A percentile compares a stretch with the other conserved stretches of the same genome.
Conservation (phyloP, 2,797 vertebrate genomes). For the Aulostomus chinensis region DNA sequence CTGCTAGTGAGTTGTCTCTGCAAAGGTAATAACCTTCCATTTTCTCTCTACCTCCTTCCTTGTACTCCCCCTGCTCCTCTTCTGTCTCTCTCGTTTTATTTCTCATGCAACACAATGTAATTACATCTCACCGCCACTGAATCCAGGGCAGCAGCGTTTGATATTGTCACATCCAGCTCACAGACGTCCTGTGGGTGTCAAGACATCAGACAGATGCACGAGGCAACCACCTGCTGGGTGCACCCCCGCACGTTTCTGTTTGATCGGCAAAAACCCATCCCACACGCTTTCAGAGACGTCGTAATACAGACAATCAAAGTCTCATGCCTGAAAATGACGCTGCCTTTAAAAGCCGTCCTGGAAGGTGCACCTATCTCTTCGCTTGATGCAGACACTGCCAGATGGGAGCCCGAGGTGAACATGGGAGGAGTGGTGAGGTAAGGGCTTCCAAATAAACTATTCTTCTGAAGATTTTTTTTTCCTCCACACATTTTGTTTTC, state of each 20-base stretch:
- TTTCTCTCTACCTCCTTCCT: constrained; percentile 3
- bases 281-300: constrained; percentile 27
- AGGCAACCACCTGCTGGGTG: constrained; percentile 57
- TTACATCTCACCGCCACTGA: constrained; percentile 47
- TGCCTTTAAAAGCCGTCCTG: constrained; percentile 20
- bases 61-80: not conserved
- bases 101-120: constrained; percentile 68
- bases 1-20: constrained; percentile 42
- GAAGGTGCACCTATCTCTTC: constrained; percentile 28
- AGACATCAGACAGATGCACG: constrained; percentile 61
- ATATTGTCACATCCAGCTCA: constrained; percentile 48
- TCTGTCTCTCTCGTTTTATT: constrained; percentile 33
- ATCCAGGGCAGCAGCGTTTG: constrained; percentile 35
- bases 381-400: constrained; percentile 37
- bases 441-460: constrained; percentile 28
- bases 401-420: constrained; percentile 37
- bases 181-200: constrained; percentile 60
- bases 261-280: constrained; percentile 58
- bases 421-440: too few relatives aligned
- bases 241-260: constrained; percentile 37
- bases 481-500: not conserved
- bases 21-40: constrained; percentile 56
- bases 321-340: constrained; percentile 21
- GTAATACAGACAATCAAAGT: constrained; percentile 48
- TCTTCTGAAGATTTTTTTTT: not conserved